Conservation (phyloP, 2,113 vertebrate species). For the Heterochromis multidens region DNA sequence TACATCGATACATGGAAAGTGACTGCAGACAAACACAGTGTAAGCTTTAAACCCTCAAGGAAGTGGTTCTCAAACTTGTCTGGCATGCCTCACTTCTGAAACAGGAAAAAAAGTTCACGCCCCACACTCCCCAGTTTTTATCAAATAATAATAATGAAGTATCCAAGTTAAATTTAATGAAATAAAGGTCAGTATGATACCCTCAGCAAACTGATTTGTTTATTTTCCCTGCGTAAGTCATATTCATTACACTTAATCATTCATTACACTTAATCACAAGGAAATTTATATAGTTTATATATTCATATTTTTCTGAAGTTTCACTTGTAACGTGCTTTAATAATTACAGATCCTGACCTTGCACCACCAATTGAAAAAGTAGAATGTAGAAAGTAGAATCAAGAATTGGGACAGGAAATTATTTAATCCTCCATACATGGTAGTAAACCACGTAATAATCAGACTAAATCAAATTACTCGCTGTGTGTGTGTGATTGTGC, state of each 20-base stretch:
- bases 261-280: not conserved
- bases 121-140: not conserved
- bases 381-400: too few species aligned
- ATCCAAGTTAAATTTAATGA: not conserved
- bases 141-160: not conserved
- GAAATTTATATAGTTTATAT: not conserved
- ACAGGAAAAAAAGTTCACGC: not conserved
- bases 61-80: not conserved
- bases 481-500: not conserved
- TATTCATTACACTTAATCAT: not conserved
- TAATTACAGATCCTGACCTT: not conserved
- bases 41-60: not conserved
- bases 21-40: too few species aligned
- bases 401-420: not conserved
- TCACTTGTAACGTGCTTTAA: not conserved
- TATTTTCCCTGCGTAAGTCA: not conserved
- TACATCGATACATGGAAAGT: too few species aligned
- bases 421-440: slow-evolving; percentile 54
- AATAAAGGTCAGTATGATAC: not conserved
- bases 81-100: not conserved
- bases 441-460: slow-evolving; percentile 67
- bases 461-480: slow-evolving; percentile 67
- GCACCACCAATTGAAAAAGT: not conserved
- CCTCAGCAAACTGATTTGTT: not conserved
- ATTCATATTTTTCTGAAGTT: not conserved